Evolutionary conservation across 2,113 vertebrate genomes (phyloP).

Genomic region (Rhinolophus ferrumequinum): DNA sequence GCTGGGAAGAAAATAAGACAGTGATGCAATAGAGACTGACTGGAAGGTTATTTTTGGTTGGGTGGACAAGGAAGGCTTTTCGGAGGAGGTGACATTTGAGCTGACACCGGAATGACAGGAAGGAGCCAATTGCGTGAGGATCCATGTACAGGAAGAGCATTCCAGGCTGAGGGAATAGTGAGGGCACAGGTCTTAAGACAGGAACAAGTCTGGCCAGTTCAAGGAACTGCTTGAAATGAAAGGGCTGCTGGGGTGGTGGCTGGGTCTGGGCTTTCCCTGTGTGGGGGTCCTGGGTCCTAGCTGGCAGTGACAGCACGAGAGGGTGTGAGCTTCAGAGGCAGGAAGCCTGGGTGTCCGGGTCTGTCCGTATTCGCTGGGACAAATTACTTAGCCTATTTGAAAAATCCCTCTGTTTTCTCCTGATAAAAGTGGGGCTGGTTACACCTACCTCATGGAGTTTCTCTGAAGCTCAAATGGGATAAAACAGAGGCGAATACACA

Average conservation of each 20-base stretch:
- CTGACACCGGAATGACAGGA: conserved; percentile 77
- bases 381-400: background rate
- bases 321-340: background rate
- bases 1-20: conserved; percentile 68
- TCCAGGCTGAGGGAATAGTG: conserved; percentile 22
- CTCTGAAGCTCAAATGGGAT: background rate
- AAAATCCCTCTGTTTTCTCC: background rate
- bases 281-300: background rate
- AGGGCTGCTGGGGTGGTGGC: background rate
- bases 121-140: conserved; percentile 58
- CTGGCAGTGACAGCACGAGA: background rate
- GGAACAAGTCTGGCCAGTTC: background rate
- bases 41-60: conserved; percentile 79
- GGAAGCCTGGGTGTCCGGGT: background rate
- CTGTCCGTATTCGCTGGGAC: background rate
- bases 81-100: conserved; percentile 77
- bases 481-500: background rate
- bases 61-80: conserved; percentile 78
- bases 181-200: conserved; percentile 5
- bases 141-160: conserved; percentile 69
- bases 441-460: background rate
- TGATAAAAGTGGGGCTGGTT: background rate
- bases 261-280: background rate
- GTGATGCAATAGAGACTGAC: conserved; percentile 71
- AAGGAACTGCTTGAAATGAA: background rate